Percentiles rank a stretch among this genome's conserved stretches.
Evolutionary conservation across 2,797 vertebrate species (phyloP).

Genomic region (Phoebastria nigripes): DNA sequence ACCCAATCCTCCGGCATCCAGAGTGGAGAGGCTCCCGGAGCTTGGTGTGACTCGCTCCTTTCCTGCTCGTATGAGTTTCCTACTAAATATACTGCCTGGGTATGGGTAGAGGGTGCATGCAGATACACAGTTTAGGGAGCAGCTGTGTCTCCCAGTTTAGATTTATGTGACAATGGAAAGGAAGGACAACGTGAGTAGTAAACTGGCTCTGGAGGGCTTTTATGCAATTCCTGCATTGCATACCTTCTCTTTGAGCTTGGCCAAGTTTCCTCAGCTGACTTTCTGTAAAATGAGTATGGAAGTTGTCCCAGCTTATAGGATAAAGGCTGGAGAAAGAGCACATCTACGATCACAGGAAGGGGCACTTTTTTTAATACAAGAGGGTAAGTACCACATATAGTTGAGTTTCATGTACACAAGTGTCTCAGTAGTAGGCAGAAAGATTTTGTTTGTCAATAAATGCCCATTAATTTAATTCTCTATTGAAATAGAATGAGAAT

Average conservation of each 20-base stretch:
- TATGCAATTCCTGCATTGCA: background rate
- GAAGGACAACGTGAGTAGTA: background rate
- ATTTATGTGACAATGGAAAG: background rate
- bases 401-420: background rate
- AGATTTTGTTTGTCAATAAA: background rate
- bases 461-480: background rate
- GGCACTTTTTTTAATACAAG: background rate
- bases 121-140: background rate
- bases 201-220: background rate
- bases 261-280: background rate
- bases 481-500: background rate
- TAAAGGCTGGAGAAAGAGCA: background rate
- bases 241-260: background rate
- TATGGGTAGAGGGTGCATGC: background rate
- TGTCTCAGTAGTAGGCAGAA: background rate
- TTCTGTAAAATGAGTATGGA: background rate
- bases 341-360: background rate
- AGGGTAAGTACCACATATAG: background rate
- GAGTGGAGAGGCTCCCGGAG: background rate
- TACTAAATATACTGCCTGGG: background rate
- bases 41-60: background rate
- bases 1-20: background rate
- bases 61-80: background rate
- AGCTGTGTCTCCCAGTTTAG: background rate
- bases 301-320: background rate